Percentiles rank a stretch among this genome's conserved stretches.
Evolutionary conservation across 2,888 invertebrate genomes (phyloP).

Genomic region (Drosophila hamatofila): DNA sequence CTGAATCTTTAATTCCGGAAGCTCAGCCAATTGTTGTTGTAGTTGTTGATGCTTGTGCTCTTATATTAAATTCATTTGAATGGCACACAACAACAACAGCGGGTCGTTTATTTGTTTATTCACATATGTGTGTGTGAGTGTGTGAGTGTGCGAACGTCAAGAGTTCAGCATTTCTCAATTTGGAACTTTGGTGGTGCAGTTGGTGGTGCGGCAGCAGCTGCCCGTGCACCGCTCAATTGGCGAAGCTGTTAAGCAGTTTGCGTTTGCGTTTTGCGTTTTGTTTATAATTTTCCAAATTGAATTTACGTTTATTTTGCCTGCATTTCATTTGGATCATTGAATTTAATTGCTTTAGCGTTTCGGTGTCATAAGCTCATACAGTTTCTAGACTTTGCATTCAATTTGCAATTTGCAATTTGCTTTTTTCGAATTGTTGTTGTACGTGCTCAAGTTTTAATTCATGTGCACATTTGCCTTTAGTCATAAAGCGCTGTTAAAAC

Average conservation of each 20-base stretch:
- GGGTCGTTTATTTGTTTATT: constrained; percentile 32
- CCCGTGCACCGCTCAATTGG: constrained; percentile 23
- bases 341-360: constrained; percentile 32
- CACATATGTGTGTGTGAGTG: neutral
- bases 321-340: constrained; percentile 32
- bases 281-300: constrained; percentile 38
- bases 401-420: constrained; percentile 4
- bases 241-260: constrained; percentile 21
- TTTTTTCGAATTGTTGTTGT: constrained; percentile 2
- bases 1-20: constrained; percentile 55
- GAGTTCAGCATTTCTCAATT: constrained; percentile 29
- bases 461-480: constrained; percentile 12
- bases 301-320: constrained; percentile 40
- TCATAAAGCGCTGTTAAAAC: constrained; percentile 13
- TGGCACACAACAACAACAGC: constrained; percentile 1
- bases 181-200: constrained; percentile 3
- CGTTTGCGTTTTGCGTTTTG: constrained; percentile 35
- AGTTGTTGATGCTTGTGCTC: constrained; percentile 22
- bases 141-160: constrained; percentile 17
- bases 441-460: constrained; percentile 25
- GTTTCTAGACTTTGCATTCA: constrained; percentile 22
- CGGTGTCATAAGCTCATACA: constrained; percentile 25
- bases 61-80: constrained; percentile 48
- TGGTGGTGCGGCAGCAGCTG: neutral
- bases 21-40: constrained; percentile 52